These are phyloP conservation scores for Aspidapion aeneum DNA, from an alignment of 2,888 invertebrate genomes.

Conservation along the genomic window DNA sequence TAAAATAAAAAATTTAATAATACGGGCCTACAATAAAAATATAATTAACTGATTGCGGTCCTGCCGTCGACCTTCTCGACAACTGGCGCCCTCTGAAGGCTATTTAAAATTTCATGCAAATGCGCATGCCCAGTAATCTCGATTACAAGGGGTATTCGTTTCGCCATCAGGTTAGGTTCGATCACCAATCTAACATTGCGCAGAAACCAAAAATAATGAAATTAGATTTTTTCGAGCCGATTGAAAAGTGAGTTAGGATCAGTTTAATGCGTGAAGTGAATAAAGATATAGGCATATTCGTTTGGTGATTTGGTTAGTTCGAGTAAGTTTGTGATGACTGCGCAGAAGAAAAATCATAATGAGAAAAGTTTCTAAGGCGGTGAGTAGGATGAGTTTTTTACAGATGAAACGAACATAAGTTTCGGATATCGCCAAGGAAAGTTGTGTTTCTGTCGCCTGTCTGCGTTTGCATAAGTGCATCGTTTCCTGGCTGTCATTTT, in stretches of 20 bases:
- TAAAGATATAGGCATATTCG: background rate
- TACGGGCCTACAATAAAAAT: too few relatives aligned
- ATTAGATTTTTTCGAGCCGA: background rate
- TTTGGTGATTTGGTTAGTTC: background rate
- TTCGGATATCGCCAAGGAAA: slow-evolving; percentile 1
- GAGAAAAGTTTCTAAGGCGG: background rate
- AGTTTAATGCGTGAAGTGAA: background rate
- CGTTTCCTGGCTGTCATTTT: slow-evolving; percentile 13
- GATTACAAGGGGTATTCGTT: background rate
- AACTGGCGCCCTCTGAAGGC: background rate
- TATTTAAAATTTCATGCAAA: background rate
- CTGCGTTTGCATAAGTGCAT: slow-evolving; percentile 10
- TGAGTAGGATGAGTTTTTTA: background rate
- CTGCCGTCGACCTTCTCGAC: too few relatives aligned
- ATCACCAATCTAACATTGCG: background rate
- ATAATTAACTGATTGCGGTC: too few relatives aligned
- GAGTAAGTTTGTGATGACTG: background rate
- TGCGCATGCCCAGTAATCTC: background rate
- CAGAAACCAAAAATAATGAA: background rate
- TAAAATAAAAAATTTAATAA: too few relatives aligned
- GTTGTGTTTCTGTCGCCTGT: background rate
- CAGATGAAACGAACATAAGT: background rate
- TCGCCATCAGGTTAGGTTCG: background rate
- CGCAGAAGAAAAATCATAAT: background rate
- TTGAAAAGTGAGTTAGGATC: background rate